A percentile compares a stretch with the other conserved stretches of the same genome.
phyloP scores from a whole-genome alignment of 2,113 vertebrate genomes.

The Poeciliopsis turrubarensis region DNA sequence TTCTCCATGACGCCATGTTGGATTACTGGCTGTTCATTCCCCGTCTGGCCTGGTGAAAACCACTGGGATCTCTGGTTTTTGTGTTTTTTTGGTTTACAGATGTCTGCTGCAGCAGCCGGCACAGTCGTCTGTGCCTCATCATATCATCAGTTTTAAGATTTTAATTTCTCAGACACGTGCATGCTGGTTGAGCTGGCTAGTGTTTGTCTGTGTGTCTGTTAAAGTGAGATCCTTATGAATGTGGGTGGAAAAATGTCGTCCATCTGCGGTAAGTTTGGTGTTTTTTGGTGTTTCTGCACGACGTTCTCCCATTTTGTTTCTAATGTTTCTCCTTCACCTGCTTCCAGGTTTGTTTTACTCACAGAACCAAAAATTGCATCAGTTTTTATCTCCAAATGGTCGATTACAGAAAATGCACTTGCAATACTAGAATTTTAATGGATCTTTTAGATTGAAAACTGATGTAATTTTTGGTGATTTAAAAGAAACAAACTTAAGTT shows the following conservation, averaged over 20 bases:
- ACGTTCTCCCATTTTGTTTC: constrained; percentile 1
- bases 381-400: not conserved
- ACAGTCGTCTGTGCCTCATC: constrained; percentile 46
- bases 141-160: constrained; percentile 37
- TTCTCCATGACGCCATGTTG: constrained; percentile 57
- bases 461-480: constrained; percentile 25
- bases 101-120: not conserved
- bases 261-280: constrained; percentile 72
- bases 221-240: constrained; percentile 42
- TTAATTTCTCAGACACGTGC: constrained; percentile 79
- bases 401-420: no score
- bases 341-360: not conserved
- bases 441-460: not conserved
- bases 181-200: constrained; percentile 91
- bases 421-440: no score
- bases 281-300: constrained; percentile 53
- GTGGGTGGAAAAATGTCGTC: constrained; percentile 35
- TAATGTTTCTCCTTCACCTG: constrained; percentile 23
- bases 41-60: constrained; percentile 53
- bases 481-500: no score
- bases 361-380: constrained; percentile 14
- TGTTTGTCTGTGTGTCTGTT: constrained; percentile 67
- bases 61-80: not conserved
- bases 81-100: not conserved
- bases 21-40: constrained; percentile 27